Base-by-base conservation (phyloP, 2,797 vertebrate genomes). In the Chromobotia macracanthus region DNA sequence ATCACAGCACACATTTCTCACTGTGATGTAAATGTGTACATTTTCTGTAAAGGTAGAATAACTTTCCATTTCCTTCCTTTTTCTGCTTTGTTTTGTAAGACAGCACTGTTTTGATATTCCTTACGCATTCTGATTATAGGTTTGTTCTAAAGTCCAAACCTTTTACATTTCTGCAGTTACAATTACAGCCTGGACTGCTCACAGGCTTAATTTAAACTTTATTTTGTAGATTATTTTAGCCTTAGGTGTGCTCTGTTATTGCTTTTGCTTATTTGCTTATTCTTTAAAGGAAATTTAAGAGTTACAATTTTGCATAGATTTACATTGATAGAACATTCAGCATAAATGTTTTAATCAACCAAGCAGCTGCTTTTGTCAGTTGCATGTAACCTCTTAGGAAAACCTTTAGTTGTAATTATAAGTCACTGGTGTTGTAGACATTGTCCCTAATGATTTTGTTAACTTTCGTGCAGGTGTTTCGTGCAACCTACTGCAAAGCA, bases 1-100 rank as follows among this genome's bases (percentile, higher is more conserved):
- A 84, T 88, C 83, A 79, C 82, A 85, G 71, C 74, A 77, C 83
- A 74, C 79, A 63, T 75, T 72, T 53, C 55, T 48, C 11, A 46
- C 35, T 72, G 35, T 61, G 68, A 23, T 58, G 38, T 77, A 13
- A 53, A 61, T 55, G 19, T 73, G 53, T 68, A 55, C 25, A 63
- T 55, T 6, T 76, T 60, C 35, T 35, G 5, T 70, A 31, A 61
- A 50, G 67, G 46, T 69, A 70, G 10, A 70, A 50, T 76, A 38
- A 58, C 28, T 63, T 69, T 61, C 15, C 44, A 15, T 77, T 35
- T 31, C 28, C 78, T 69, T 51, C 21, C 38, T 69, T 66, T 21
- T 77, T 53, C 50, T 41, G 13, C 72, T 81, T 75, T 46, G 16
- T 68, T 68, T 31, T 60, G 18, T 68, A 31, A 56, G 3, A 9